These are phyloP conservation scores for Riparia riparia DNA, from an alignment of 2,113 vertebrate species.

Conservation along the genomic window DNA sequence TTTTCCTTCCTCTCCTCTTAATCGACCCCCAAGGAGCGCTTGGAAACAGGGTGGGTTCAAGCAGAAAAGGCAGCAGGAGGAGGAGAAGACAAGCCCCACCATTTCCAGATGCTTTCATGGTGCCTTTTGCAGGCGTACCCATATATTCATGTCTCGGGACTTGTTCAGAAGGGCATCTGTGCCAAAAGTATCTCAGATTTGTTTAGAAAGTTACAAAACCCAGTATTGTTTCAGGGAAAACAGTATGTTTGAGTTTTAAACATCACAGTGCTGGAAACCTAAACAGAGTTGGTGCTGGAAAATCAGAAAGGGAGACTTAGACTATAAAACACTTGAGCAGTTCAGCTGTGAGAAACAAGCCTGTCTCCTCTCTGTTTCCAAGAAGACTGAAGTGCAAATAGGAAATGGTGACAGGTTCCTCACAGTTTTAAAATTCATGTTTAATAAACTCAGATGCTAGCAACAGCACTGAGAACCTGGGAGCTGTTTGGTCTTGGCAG, in stretches of 20 bases:
- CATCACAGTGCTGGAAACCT: constrained; percentile 46
- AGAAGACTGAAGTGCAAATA: constrained; percentile 51
- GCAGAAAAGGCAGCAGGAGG: not conserved
- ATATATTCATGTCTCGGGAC: not conserved
- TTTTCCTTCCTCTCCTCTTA: constrained; percentile 28
- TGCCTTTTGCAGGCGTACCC: not conserved
- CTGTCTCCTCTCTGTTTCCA: constrained; percentile 16
- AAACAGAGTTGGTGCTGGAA: constrained; percentile 49
- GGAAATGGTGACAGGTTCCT: constrained; percentile 62
- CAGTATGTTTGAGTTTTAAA: constrained; percentile 47
- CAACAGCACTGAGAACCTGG: not conserved
- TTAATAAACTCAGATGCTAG: constrained; percentile 48
- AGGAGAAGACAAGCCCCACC: not conserved
- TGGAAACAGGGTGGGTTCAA: not conserved
- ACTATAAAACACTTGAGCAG: not conserved
- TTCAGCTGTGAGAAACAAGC: not conserved
- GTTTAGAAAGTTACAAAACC: constrained; percentile 64
- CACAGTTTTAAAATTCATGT: constrained; percentile 18
- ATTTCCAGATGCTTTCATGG: not conserved
- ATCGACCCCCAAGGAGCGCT: rapidly evolving
- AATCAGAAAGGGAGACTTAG: constrained; percentile 5
- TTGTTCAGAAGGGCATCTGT: constrained; percentile 2
- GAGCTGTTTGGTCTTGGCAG: constrained; percentile 6
- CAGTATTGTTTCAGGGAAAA: constrained; percentile 61
- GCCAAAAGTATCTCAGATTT: constrained; percentile 54